These are phyloP conservation scores for Sepioteuthis lessoniana DNA, from an alignment of 2,888 invertebrate species.

Conservation along the genomic window DNA sequence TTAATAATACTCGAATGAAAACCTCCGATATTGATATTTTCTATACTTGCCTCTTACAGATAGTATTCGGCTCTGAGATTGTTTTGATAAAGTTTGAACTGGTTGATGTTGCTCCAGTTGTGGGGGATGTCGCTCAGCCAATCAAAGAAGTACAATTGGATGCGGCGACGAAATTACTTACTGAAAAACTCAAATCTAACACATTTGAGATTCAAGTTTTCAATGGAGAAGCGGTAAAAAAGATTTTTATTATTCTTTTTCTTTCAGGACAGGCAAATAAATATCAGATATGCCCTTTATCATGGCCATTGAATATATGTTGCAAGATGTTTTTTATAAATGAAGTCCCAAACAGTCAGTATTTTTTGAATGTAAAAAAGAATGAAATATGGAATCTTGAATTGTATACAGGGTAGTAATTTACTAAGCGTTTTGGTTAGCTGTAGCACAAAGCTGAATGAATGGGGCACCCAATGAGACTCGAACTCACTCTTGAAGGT, in stretches of 20 bases:
- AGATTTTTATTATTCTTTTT: background rate
- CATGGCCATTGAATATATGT: too few species aligned
- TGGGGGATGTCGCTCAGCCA: slow-evolving; percentile 58
- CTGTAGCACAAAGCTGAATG: too few species aligned
- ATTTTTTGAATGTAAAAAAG: too few species aligned
- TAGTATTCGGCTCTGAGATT: slow-evolving; percentile 55
- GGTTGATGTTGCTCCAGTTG: slow-evolving; percentile 57
- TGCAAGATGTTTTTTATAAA: too few species aligned
- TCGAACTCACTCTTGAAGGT: too few species aligned
- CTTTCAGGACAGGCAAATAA: background rate
- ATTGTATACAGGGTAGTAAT: too few species aligned
- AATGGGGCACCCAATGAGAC: too few species aligned
- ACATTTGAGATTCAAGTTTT: background rate
- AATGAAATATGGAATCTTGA: too few species aligned
- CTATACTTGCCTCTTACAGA: slow-evolving; percentile 52
- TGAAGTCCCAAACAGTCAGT: too few species aligned
- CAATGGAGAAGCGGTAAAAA: background rate
- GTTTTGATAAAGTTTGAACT: slow-evolving; percentile 58
- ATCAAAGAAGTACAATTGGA: slow-evolving; percentile 55
- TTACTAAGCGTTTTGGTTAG: too few species aligned
- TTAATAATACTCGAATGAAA: too few species aligned
- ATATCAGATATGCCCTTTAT: too few species aligned
- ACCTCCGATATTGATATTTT: background rate
- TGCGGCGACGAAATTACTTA: slow-evolving; percentile 53
- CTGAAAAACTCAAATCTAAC: slow-evolving; percentile 55